Conservation (phyloP, 1,140 invertebrate genomes). For the Neodiprion virginianus region DNA sequence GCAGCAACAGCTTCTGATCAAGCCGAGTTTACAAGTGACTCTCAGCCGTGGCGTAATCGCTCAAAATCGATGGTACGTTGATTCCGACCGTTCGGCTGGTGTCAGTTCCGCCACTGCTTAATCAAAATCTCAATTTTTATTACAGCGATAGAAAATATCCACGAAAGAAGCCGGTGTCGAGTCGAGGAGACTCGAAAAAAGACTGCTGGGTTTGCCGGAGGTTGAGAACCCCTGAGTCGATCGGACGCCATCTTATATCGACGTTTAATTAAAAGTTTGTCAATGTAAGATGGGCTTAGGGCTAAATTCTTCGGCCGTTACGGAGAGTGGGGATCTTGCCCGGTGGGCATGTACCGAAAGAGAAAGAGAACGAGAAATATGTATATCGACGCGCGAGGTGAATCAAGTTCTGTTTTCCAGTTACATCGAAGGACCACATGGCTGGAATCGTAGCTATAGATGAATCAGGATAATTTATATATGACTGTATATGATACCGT, state of each 20-base stretch:
- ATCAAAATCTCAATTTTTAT: neutral
- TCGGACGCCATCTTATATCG: neutral
- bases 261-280: constrained; percentile 5
- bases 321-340: neutral
- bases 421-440: neutral
- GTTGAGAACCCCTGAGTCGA: neutral
- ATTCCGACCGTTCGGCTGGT: neutral
- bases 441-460: neutral
- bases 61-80: neutral
- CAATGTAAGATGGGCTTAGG: neutral
- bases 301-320: too few relatives aligned
- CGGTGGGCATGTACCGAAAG: neutral
- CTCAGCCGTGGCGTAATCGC: neutral
- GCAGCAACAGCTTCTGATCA: neutral
- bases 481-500: neutral
- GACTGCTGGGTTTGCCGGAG: neutral
- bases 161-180: too few relatives aligned
- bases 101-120: neutral
- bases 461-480: constrained; percentile 6
- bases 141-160: too few relatives aligned
- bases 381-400: neutral
- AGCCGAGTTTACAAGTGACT: neutral
- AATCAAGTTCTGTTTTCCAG: neutral
- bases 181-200: too few relatives aligned
- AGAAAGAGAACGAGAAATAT: neutral